A percentile compares a stretch with the other conserved stretches of the same genome.
These are phyloP conservation scores for Polylopha cassiicola DNA, from an alignment of 2,888 invertebrate species.

Conservation along the genomic window DNA sequence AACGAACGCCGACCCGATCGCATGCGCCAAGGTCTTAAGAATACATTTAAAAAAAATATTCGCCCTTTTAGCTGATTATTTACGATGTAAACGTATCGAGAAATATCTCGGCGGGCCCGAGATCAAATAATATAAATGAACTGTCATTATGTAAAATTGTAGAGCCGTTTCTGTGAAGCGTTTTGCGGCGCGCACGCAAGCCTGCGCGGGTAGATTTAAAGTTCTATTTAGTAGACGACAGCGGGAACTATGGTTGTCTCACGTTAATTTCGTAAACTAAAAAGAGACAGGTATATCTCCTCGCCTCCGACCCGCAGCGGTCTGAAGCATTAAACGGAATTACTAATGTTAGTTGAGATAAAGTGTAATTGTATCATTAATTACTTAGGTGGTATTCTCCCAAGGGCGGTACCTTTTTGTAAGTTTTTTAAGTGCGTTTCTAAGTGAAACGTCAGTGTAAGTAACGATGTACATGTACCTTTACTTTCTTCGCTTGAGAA, in stretches of 20 bases:
- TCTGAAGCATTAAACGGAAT: slow-evolving; percentile 14
- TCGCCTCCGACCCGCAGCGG: slow-evolving; percentile 2
- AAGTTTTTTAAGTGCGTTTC: slow-evolving; percentile 13
- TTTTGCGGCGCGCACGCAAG: no score
- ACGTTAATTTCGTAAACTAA: no score
- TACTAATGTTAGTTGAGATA: slow-evolving; percentile 10
- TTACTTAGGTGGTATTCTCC: slow-evolving; percentile 13
- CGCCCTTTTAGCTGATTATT: slow-evolving; percentile 43
- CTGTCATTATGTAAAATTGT: slow-evolving; percentile 51
- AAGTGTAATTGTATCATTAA: slow-evolving; percentile 21
- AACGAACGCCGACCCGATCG: slow-evolving; percentile 29
- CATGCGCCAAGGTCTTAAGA: slow-evolving; percentile 52
- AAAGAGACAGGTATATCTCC: not conserved
- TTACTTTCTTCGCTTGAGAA: slow-evolving; percentile 29
- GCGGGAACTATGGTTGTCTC: no score
- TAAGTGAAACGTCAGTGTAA: slow-evolving; percentile 6
- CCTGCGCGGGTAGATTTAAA: no score
- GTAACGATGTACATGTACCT: not conserved
- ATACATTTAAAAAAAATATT: slow-evolving; percentile 31
- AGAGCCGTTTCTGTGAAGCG: slow-evolving; percentile 18
- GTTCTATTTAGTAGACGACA: no score
- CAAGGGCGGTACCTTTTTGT: not conserved
- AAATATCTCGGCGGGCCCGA: slow-evolving; percentile 31
- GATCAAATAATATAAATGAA: slow-evolving; percentile 51
- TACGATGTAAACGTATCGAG: slow-evolving; percentile 28